Conservation (phyloP, 2,113 vertebrate species). For the Anseranas semipalmata region DNA sequence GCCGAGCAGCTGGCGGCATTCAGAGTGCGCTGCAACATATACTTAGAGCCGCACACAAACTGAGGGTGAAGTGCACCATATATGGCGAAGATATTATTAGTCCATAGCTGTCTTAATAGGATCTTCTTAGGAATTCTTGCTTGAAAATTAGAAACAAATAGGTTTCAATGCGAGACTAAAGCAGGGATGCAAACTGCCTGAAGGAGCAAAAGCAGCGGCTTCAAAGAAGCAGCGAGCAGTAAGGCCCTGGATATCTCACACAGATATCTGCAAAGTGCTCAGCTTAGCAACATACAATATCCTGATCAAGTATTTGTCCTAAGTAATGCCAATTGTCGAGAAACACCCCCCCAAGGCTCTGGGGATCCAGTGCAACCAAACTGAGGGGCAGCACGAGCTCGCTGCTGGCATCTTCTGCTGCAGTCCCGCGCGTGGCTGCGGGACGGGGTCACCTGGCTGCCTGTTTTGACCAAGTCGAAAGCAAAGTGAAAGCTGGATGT, state of each 20-base stretch:
- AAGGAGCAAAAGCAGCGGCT: not conserved
- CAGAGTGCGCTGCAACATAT: rapidly evolving
- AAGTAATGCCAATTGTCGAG: not conserved
- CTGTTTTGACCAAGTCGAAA: not conserved
- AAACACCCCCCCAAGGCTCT: not conserved
- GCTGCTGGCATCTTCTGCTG: not conserved
- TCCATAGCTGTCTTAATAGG: not conserved
- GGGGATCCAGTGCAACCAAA: not conserved
- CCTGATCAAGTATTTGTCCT: not conserved
- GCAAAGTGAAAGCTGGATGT: not conserved
- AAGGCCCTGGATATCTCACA: not conserved
- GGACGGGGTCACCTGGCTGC: rapidly evolving
- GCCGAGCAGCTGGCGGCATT: not conserved
- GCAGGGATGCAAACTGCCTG: not conserved
- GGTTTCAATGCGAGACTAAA: not conserved
- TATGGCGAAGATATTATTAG: slow-evolving; percentile 53
- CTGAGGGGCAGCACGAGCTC: not conserved
- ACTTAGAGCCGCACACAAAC: not conserved
- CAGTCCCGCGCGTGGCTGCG: rapidly evolving
- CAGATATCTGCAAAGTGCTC: not conserved
- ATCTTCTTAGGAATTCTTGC: not conserved
- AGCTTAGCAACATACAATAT: not conserved
- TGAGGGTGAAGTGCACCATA: slow-evolving; percentile 11
- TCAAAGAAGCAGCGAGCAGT: not conserved
- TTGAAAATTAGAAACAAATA: not conserved